These are phyloP conservation scores for Muschampia plurimacula DNA, from an alignment of 2,888 invertebrate species.

Conservation along the genomic window DNA sequence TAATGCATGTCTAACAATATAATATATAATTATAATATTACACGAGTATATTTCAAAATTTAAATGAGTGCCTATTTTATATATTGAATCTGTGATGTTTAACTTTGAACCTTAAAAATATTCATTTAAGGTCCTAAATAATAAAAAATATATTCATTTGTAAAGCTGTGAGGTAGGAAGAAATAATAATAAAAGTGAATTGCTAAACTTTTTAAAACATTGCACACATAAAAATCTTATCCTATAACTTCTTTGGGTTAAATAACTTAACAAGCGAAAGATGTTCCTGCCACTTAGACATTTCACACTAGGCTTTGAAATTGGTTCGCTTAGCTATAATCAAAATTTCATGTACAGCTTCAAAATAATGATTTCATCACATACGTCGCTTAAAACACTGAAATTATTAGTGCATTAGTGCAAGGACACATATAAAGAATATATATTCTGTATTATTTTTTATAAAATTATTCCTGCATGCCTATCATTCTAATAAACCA, in stretches of 20 bases:
- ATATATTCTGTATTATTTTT: not conserved
- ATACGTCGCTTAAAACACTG: not conserved
- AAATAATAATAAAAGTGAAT: too few relatives aligned
- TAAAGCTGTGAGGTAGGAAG: too few relatives aligned
- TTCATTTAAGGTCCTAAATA: too few relatives aligned
- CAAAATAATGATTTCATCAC: not conserved
- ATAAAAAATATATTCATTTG: too few relatives aligned
- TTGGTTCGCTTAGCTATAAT: constrained; percentile 52
- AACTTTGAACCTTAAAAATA: too few relatives aligned
- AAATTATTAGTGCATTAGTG: not conserved
- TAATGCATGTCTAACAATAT: constrained; percentile 1
- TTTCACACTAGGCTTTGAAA: constrained; percentile 50
- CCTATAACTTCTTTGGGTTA: not conserved
- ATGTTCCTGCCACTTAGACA: constrained; percentile 62
- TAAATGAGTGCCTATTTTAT: too few relatives aligned
- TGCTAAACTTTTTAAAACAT: too few relatives aligned
- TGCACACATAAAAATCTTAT: too few relatives aligned
- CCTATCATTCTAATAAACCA: not conserved
- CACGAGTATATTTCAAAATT: too few relatives aligned
- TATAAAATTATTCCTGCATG: not conserved
- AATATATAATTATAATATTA: not conserved
- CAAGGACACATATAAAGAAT: not conserved
- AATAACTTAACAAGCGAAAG: constrained; percentile 12
- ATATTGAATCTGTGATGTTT: too few relatives aligned
- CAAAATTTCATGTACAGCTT: constrained; percentile 13